phyloP scores from a whole-genome alignment of 2,113 vertebrate genomes.

The Rallus limicola region DNA sequence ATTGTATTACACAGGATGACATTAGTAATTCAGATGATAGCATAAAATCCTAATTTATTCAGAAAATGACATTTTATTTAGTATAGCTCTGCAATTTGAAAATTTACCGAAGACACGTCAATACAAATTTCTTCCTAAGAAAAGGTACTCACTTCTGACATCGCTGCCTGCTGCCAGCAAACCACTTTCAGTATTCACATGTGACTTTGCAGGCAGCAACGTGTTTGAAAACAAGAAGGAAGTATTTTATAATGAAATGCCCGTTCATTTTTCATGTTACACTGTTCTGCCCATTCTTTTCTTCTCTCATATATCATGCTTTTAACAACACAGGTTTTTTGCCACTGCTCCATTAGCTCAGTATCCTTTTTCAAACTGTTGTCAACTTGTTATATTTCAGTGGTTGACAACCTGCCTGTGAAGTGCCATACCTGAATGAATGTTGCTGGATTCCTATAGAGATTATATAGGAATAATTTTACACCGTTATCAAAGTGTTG shows the following conservation, averaged over 20 bases:
- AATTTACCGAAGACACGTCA: slow-evolving; percentile 61
- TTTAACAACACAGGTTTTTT: slow-evolving; percentile 56
- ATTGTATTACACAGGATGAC: slow-evolving; percentile 51
- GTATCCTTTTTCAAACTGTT: slow-evolving; percentile 52
- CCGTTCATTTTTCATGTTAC: slow-evolving; percentile 54
- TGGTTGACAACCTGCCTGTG: neutral
- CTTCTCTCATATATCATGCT: slow-evolving; percentile 47
- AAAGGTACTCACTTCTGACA: slow-evolving; percentile 52
- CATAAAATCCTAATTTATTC: slow-evolving; percentile 77
- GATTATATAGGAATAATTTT: slow-evolving; percentile 3
- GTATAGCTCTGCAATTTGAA: slow-evolving; percentile 70
- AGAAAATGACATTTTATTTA: slow-evolving; percentile 80
- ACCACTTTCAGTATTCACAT: slow-evolving; percentile 8
- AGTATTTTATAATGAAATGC: slow-evolving; percentile 47
- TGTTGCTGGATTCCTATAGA: neutral
- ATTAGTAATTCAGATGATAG: slow-evolving; percentile 65
- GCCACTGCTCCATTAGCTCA: slow-evolving; percentile 52
- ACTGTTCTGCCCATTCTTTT: slow-evolving; percentile 24
- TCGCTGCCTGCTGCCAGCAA: slow-evolving; percentile 49
- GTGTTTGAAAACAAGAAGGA: slow-evolving; percentile 17
- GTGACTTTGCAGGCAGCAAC: neutral
- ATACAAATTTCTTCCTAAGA: slow-evolving; percentile 61
- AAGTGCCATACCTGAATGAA: neutral
- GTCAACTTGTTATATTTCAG: slow-evolving; percentile 55
- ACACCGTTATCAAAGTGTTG: neutral